Base-by-base conservation (phyloP, 1,140 invertebrate species). In the Papilio aristodemus region DNA sequence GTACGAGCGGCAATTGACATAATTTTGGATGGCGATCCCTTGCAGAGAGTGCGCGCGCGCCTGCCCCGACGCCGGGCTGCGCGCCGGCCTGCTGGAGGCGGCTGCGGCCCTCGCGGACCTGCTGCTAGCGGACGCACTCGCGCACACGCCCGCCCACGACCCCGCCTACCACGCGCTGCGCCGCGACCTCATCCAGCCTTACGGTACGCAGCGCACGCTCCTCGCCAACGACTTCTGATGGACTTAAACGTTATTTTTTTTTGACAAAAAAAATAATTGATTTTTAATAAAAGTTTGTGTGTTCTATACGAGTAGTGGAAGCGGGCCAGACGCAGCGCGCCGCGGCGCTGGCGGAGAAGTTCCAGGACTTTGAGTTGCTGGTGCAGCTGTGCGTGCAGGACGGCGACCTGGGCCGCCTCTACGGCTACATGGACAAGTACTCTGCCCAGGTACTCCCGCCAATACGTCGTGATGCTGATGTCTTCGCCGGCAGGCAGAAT, bases 271-370 rank as follows among this genome's bases (percentile, higher is more conserved):
- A 2, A 32, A 32, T 32, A 32, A 32, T 3, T 6, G 2, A 3
- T 32, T 32, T 32, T 32, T 32, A 3, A n/a, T n/a, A n/a, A n/a
- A 32, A 32, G 2, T 32, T 32, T 14, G 13, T n/a, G 39, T 41
- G 41, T 17, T n/a, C 0, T 43, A 13, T 39, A 11, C 1, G 38
- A 11, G 14, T n/a, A 96, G 95, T 97, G 64, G 93, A 95, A 27
- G 93, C 95, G 72, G 93, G 94, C 14, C 95, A 97, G 76, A 95
- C 94, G 77, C 96, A 97, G 79, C 93, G 95, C 59, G 97, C 97
- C 5, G 94, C 95, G 1, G 94, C 95, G 74, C 91, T 98, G 11
- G 97, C 97, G 0, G 97, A 99, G 86, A 98, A 98, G 86, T 98
- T 97, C 85, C 93, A 94, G 36, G 97, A 98, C 85, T 98, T 97